Base-by-base conservation (phyloP, 2,113 vertebrate species). In the Lathamus discolor region DNA sequence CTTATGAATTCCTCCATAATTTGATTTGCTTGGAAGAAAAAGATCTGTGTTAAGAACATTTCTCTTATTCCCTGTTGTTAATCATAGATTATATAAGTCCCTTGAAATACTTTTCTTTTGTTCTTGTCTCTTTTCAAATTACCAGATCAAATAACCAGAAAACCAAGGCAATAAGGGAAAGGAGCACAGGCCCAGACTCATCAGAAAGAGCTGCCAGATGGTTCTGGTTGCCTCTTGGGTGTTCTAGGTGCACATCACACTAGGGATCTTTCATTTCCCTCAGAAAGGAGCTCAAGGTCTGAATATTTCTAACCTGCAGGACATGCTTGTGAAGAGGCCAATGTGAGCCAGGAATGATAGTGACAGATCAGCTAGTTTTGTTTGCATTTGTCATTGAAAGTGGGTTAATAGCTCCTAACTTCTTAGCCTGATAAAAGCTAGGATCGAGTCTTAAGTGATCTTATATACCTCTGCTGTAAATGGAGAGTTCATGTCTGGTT, bases 11-110 rank as follows among this genome's bases (percentile, higher is more conserved):
- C 24, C 57, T 90, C 48, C 35, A 28, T 49, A 80, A 90, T 73
- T 69, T 83, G 24, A 90, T 86, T 88, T 90, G 73, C 10, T 90
- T 92, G 24, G 23, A 57, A 82, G 8, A 15, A 78, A 69, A 24
- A 59, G 6, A 78, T 54, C 20, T 64, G 29, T 51, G 22, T 63
- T 55, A 68, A n/a, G n/a, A 59, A 80, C 20, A 62, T 7, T 78
- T 51, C 43, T 64, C 12, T 68, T 59, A 31, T 61, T 91, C 43
- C 79, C 37, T 78, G 13, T 43, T 94, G 66, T 69, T 90, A 83
- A 52, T 35, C 41, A 52, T 66, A 39, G 17, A 87, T 11, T 55
- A 37, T 44, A 4, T 59, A 62, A 49, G 24, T 39, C 14, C 52
- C 52, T 88, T 54, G 14, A 68, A 94, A 83, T 29, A 25, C 4